phyloP scores from a whole-genome alignment of 2,888 invertebrate genomes.

The Cataglyphis rosenhaueri region DNA sequence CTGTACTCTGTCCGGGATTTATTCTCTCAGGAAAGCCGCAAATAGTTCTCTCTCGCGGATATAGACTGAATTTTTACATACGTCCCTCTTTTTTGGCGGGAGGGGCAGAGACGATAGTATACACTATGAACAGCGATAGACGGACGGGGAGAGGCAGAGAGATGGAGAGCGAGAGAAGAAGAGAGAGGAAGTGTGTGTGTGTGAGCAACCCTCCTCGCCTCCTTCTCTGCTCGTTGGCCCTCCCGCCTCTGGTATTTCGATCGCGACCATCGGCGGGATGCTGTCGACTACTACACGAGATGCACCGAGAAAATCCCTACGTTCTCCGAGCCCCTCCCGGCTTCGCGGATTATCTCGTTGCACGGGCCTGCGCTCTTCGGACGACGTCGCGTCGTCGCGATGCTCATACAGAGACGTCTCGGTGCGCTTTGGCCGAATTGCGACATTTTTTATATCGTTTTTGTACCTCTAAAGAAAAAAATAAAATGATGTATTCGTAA shows the following conservation, averaged over 20 bases:
- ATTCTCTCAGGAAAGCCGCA: not conserved
- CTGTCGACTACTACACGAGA: conserved; percentile 75
- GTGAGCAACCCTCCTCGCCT: conserved; percentile 9
- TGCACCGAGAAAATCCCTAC: conserved; percentile 59
- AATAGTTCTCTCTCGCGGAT: not conserved
- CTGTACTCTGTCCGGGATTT: not conserved
- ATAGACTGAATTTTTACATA: conserved; percentile 1
- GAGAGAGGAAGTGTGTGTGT: conserved; percentile 36
- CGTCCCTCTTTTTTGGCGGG: not conserved
- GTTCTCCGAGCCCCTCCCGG: conserved; percentile 25
- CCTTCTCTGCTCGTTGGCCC: conserved; percentile 22
- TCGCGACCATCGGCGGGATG: conserved; percentile 77
- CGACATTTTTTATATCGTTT: not conserved
- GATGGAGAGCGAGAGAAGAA: conserved; percentile 32
- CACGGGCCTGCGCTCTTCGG: conserved; percentile 66
- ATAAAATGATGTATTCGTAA: not conserved
- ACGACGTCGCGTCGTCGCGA: conserved; percentile 28
- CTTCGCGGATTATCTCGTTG: conserved; percentile 21
- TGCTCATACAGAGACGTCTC: conserved; percentile 31
- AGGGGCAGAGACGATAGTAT: not conserved
- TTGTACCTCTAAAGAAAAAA: not conserved
- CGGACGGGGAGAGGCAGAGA: not conserved
- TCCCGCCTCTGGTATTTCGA: conserved; percentile 73
- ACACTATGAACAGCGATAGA: not conserved
- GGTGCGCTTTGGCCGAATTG: not conserved